Evolutionary conservation across 2,888 invertebrate genomes (phyloP).

Genomic region (Temnothorax ravouxi): DNA sequence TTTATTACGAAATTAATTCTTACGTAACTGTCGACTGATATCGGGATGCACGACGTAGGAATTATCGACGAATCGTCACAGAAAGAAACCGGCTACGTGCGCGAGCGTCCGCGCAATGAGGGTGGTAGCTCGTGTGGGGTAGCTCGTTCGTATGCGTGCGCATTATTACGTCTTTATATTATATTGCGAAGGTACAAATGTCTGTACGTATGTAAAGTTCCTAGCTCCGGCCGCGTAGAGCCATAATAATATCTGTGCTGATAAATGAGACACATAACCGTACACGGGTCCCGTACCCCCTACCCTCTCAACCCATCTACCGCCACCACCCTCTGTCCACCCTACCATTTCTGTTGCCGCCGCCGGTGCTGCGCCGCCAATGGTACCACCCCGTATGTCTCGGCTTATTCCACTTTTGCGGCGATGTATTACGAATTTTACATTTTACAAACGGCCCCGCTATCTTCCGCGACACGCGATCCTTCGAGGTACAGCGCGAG

Average conservation of each 20-base stretch:
- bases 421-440: constrained; percentile 85
- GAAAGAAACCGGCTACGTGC: constrained; percentile 55
- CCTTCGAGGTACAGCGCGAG: constrained; percentile 79
- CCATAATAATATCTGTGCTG: constrained; percentile 85
- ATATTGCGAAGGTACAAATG: constrained; percentile 85
- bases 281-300: constrained; percentile 80
- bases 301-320: constrained; percentile 62
- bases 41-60: constrained; percentile 2
- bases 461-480: constrained; percentile 83
- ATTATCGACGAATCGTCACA: constrained; percentile 45
- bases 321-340: constrained; percentile 57
- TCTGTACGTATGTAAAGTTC: constrained; percentile 84
- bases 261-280: constrained; percentile 86
- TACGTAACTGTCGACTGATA: not conserved
- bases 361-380: constrained; percentile 61
- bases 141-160: constrained; percentile 78
- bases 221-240: constrained; percentile 82
- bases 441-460: constrained; percentile 84
- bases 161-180: constrained; percentile 85
- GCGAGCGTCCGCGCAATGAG: constrained; percentile 61
- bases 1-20: not conserved
- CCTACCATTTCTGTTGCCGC: constrained; percentile 65
- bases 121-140: constrained; percentile 56
- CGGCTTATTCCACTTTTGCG: constrained; percentile 85
- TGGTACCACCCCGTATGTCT: constrained; percentile 78